Conservation (phyloP, 30 jellyfish, hydroid and myxozoan species). For the Aurelia sp. region DNA sequence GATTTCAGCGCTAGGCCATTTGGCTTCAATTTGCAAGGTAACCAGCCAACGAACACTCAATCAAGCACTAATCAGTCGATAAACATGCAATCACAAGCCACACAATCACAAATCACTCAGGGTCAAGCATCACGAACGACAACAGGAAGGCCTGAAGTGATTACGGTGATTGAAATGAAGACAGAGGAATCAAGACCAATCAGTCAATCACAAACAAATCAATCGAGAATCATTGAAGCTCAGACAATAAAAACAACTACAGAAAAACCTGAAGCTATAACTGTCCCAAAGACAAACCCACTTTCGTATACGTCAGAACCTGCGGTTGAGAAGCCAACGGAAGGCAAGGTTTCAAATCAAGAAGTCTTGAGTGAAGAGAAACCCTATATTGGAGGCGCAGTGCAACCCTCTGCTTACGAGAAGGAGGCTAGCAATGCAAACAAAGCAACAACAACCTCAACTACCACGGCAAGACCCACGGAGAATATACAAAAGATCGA, state of each 20-base stretch:
- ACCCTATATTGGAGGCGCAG: conserved; percentile 54
- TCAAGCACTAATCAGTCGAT: conserved; percentile 1
- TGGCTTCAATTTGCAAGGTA: conserved; percentile 59
- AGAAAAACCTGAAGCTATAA: conserved; percentile 13
- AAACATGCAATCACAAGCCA: not conserved
- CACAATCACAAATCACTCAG: conserved; percentile 11
- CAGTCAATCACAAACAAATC: conserved; percentile 1
- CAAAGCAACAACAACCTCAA: conserved; percentile 21
- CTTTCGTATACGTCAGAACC: conserved; percentile 33
- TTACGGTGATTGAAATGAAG: no score
- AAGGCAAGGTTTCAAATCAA: not conserved
- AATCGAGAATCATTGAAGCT: not conserved
- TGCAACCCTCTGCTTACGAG: conserved; percentile 45
- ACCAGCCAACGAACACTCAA: not conserved
- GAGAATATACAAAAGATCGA: not conserved
- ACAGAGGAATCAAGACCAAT: not conserved
- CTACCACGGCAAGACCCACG: not conserved
- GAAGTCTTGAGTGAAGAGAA: conserved; percentile 52
- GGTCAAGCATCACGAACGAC: not conserved
- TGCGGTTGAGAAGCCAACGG: conserved; percentile 19
- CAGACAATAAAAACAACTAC: not conserved
- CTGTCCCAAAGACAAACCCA: conserved; percentile 13
- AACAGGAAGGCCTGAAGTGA: no score
- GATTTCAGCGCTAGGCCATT: conserved; percentile 81
- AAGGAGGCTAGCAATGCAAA: conserved; percentile 2